Conservation (phyloP, 2,113 vertebrate genomes). For the Rhineura floridana region DNA sequence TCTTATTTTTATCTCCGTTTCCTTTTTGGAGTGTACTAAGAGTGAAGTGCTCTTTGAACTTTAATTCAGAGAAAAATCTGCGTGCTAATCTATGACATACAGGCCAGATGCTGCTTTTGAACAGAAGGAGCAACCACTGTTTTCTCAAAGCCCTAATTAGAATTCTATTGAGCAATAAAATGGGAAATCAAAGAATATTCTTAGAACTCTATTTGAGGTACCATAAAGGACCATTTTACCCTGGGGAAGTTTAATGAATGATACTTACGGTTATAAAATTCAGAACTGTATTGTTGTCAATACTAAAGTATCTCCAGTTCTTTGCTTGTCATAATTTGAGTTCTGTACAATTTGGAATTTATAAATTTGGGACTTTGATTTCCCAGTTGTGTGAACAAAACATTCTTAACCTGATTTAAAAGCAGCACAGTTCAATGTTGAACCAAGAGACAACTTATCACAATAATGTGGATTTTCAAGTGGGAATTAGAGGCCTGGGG, state of each 20-base stretch:
- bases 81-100: background rate
- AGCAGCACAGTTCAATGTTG: conserved; percentile 49
- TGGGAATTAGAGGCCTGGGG: conserved; percentile 67
- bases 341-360: conserved; percentile 53
- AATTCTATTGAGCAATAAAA: conserved; percentile 25
- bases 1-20: background rate
- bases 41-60: background rate
- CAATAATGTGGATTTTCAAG: conserved; percentile 70
- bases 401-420: conserved; percentile 33
- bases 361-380: conserved; percentile 55
- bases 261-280: conserved; percentile 21
- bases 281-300: conserved; percentile 22
- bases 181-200: conserved; percentile 19
- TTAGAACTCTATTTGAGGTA: conserved; percentile 22
- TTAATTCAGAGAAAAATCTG: background rate
- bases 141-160: background rate
- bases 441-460: conserved; percentile 60
- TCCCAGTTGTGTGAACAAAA: conserved; percentile 27
- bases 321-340: conserved; percentile 35
- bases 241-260: conserved; percentile 32
- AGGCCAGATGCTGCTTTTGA: conserved; percentile 8
- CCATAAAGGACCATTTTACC: conserved; percentile 37
- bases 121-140: background rate
- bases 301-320: background rate
- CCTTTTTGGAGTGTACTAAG: background rate